Conservation (phyloP, 2,113 vertebrate genomes). For the Oceanites oceanicus region DNA sequence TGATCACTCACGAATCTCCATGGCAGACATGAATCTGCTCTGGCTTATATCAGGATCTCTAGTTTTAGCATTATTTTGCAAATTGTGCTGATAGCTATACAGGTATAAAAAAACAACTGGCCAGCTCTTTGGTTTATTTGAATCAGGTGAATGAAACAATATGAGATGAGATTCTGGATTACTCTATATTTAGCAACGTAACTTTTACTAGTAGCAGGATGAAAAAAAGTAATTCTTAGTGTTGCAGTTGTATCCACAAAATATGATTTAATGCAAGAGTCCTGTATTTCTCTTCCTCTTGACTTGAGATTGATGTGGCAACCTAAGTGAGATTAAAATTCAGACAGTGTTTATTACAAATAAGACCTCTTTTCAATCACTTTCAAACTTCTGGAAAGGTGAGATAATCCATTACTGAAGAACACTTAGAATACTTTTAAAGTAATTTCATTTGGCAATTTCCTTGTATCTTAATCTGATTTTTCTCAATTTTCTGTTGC, state of each 20-base stretch:
- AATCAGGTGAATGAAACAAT: neutral
- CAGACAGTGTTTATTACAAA: neutral
- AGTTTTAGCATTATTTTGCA: neutral
- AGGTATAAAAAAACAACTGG: neutral
- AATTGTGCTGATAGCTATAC: neutral
- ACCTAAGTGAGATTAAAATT: conserved; percentile 32
- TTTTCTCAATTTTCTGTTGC: neutral
- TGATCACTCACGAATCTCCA: neutral
- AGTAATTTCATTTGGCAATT: conserved; percentile 3
- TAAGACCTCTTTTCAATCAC: neutral
- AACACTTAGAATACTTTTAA: neutral
- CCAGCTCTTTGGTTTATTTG: neutral
- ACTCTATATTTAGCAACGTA: neutral
- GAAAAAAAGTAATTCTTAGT: neutral
- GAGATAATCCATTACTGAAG: neutral
- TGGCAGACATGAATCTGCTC: neutral
- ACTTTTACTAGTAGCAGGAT: neutral
- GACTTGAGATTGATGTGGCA: neutral
- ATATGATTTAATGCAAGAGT: neutral
- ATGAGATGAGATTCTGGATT: neutral
- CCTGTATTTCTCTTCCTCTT: neutral
- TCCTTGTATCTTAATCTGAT: neutral
- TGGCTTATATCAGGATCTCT: neutral
- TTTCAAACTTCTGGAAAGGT: neutral
- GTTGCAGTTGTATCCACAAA: neutral